Base-by-base conservation (phyloP, 92 coral and sea anemone genomes). In the Montipora capitata region DNA sequence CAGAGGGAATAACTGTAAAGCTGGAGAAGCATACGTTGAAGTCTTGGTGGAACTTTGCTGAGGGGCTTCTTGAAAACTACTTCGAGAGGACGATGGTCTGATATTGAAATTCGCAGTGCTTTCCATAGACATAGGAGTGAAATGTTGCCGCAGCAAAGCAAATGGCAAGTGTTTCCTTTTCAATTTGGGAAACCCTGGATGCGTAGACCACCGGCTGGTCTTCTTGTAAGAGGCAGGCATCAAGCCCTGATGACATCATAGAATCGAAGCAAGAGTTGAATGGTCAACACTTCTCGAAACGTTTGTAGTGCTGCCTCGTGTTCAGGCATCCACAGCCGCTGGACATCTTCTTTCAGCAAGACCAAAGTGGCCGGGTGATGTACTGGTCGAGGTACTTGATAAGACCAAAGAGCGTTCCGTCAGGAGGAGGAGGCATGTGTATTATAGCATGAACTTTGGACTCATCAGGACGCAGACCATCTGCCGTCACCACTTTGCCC, bases 371-470 rank as follows among this genome's bases (percentile, higher is more conserved):
- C 51, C 16, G 63, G 66, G 88, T 85, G 78, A 49, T 76, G 4
- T 49, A 86, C 51, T 80, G 77, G 38, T 59, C 61, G 15, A 77
- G 90, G 54, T 68, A 86, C 58, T 77, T 66, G n/a, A 77, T 70
- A 49, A 86, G 56, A 66, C 84, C 90, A 48, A 77, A 59, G 39
- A 86, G 70, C 90, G 67, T 86, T 74, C 72, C 61, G 43, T 40
- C 71, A 56, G 79, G 63, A 5, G 52, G 20, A 56, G 90, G 85
- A 27, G 35, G 35, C 35, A 27, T 27, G 35, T 51, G 57, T 51
- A 51, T 2, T 2, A 51, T 51, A 0, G 57, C 57, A 51, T 51
- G 57, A 51, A 51, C 57, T 27, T 27, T 51, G 57, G 57, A 51
- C 9, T 51, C 57, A 51, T 51, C 9, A 51, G 57, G 1, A 51